A percentile compares a stretch with the other conserved stretches of the same genome.
These are phyloP conservation scores for Siniperca chuatsi DNA, from an alignment of 2,113 vertebrate genomes.

Conservation along the genomic window DNA sequence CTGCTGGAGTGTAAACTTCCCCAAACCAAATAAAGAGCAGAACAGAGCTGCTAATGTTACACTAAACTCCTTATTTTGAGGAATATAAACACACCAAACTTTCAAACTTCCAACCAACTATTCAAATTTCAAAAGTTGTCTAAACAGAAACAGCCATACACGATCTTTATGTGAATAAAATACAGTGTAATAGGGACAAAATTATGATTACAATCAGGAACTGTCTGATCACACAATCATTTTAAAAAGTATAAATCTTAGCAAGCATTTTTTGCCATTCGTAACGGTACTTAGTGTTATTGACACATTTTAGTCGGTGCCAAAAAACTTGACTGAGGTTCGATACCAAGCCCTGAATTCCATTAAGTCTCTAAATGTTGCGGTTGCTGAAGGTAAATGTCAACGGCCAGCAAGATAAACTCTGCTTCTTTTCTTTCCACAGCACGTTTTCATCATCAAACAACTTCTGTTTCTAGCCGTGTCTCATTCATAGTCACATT, in stretches of 20 bases:
- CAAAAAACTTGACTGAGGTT: neutral
- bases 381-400: constrained; percentile 7
- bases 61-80: neutral
- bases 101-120: too few species aligned
- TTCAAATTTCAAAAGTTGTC: neutral
- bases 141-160: neutral
- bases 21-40: neutral
- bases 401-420: neutral
- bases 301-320: neutral
- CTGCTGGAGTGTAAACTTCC: neutral
- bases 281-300: neutral
- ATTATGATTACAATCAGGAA: neutral
- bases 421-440: neutral
- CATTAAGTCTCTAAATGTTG: neutral
- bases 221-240: neutral
- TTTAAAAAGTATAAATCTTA: too few species aligned
- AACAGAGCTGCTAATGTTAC: neutral
- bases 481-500: neutral
- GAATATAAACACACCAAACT: neutral
- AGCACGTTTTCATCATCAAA: neutral
- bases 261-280: neutral
- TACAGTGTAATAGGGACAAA: too few species aligned
- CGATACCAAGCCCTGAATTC: neutral
- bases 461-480: too few species aligned
- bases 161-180: neutral